These are phyloP conservation scores for Aldrovandia affinis DNA, from an alignment of 2,797 vertebrate genomes.

Conservation along the genomic window DNA sequence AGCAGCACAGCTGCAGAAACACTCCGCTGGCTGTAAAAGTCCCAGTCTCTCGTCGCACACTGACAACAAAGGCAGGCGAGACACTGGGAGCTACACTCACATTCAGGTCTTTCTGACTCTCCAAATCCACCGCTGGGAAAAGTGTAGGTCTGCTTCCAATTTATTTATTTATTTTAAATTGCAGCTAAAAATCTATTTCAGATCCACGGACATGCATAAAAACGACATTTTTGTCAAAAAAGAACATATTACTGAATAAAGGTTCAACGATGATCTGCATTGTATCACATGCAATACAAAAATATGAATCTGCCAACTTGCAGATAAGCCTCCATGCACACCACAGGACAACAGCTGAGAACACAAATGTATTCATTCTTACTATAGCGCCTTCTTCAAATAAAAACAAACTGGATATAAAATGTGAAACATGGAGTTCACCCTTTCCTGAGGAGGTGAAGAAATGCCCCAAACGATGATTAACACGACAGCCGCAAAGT, in stretches of 20 bases:
- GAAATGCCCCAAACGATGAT: neutral
- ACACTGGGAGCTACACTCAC: slow-evolving; percentile 39
- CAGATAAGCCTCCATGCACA: neutral
- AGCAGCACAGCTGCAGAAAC: slow-evolving; percentile 57
- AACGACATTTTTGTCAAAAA: too few relatives aligned
- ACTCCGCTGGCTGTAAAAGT: slow-evolving; percentile 53
- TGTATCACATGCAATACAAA: neutral
- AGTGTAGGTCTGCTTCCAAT: neutral
- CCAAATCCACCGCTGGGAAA: neutral
- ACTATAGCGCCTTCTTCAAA: too few relatives aligned
- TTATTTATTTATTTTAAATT: neutral
- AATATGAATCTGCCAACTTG: neutral
- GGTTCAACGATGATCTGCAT: neutral
- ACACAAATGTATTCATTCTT: too few relatives aligned
- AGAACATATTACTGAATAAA: neutral
- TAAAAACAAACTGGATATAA: neutral
- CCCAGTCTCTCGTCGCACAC: slow-evolving; percentile 47
- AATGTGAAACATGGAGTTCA: neutral
- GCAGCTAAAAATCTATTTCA: neutral
- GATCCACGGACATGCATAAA: neutral
- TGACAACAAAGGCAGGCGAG: slow-evolving; percentile 53
- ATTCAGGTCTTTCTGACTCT: slow-evolving; percentile 8
- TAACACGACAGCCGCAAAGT: neutral
- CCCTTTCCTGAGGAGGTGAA: neutral
- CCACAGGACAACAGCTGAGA: neutral